Percentiles rank a stretch among this genome's conserved stretches.
phyloP scores from a whole-genome alignment of 2,888 invertebrate genomes.

The Anoncus sp. region DNA sequence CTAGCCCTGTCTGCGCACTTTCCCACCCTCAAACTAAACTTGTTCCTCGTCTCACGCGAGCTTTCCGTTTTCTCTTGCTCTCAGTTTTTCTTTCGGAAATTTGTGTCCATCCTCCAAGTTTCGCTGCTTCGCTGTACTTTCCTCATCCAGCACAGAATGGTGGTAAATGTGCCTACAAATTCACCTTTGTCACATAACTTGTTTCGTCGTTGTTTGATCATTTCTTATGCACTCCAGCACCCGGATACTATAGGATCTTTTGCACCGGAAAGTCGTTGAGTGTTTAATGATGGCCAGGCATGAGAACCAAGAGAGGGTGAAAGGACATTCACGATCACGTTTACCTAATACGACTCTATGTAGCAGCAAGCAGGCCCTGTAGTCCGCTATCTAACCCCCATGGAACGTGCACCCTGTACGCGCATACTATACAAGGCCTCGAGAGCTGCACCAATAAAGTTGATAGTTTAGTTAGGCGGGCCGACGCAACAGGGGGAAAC shows the following conservation, averaged over 20 bases:
- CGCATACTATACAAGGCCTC: constrained; percentile 40
- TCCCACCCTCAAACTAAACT: not conserved
- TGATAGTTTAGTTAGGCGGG: constrained; percentile 74
- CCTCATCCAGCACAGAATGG: constrained; percentile 7
- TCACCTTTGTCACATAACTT: constrained; percentile 30
- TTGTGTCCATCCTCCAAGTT: constrained; percentile 20
- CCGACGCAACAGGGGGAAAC: constrained; percentile 46
- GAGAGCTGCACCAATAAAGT: constrained; percentile 73
- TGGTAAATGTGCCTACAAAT: constrained; percentile 16
- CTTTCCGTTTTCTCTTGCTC: not conserved
- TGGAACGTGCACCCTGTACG: constrained; percentile 28
- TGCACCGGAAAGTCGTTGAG: constrained; percentile 39
- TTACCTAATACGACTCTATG: constrained; percentile 28
- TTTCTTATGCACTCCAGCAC: constrained; percentile 6
- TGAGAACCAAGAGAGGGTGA: constrained; percentile 37
- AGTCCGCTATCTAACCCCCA: constrained; percentile 30
- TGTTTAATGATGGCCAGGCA: constrained; percentile 36
- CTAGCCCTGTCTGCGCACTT: too few species aligned
- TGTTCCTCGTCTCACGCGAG: not conserved
- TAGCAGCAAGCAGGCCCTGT: constrained; percentile 33
- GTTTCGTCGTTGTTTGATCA: constrained; percentile 30
- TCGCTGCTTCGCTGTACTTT: constrained; percentile 5
- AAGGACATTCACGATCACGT: constrained; percentile 49
- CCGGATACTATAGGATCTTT: constrained; percentile 30
- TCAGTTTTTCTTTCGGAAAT: not conserved